Base-by-base conservation (phyloP, 2,113 vertebrate species). In the Lethenteron camtschaticum region DNA sequence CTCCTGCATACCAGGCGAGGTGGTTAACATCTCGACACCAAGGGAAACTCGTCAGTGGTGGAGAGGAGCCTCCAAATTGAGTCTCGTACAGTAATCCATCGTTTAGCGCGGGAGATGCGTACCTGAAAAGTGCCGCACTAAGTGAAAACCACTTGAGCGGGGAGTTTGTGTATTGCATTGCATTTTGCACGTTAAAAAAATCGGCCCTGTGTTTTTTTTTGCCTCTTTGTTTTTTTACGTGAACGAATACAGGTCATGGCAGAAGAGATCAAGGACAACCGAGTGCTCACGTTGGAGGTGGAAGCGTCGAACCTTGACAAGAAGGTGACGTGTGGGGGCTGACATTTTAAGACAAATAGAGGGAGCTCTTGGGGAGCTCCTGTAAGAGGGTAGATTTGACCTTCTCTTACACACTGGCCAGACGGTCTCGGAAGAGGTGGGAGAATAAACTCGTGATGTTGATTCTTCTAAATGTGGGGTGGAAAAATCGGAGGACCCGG, bases 261-360 rank as follows among this genome's bases (percentile, higher is more conserved):
- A 58, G 88, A 89, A 70, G 89, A 95, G 77, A 77, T 96, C 14
- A 89, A 85, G 73, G 89, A 95, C 75, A 86, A 80, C 69, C 82
- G 85, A 72, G 75, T 82, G 72, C 80, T 90, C 13, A 79, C 78
- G 68, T 70, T 95, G 75, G 87, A 96, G 72, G 68, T 82, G 9
- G 87, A 89, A 75, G 90, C 89, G 70, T 83, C 75, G 78, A 87
- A 83, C 71, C 79, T 96, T 57, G 89, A 96, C 74, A 94, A 94
- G 73, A 95, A 95, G 85, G 87, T 95, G 60, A 18, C 8, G 14
- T 68, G 63, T 69, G 55, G 14, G 20, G 11, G 6, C 10, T 13
- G 57, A 12, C 10, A 57, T 13, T 14, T 16, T 8, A 7, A 11
- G 12, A n/a, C n/a, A n/a, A n/a, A 18, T 24, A 20, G 56, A 2